Evolutionary conservation across 1,140 invertebrate genomes (phyloP).

Genomic region (Carposina sasakii): DNA sequence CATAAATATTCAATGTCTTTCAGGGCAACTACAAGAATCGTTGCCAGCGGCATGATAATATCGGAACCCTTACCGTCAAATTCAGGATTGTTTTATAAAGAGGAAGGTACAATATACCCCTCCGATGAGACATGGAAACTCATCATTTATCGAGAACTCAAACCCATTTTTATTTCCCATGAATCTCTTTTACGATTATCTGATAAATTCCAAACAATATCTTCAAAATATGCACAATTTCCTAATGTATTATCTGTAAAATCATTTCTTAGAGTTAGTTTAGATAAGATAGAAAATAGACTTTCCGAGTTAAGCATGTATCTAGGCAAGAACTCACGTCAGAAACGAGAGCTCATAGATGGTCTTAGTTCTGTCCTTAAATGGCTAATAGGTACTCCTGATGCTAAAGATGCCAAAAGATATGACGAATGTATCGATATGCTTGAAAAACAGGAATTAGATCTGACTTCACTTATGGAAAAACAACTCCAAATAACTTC

Average conservation of each 20-base stretch:
- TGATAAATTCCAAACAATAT: slow-evolving; percentile 1
- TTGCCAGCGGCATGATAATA: no score
- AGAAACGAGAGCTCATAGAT: slow-evolving; percentile 3
- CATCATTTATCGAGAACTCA: slow-evolving; percentile 1
- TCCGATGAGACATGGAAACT: slow-evolving; percentile 7
- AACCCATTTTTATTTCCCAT: slow-evolving; percentile 1
- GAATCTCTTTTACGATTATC: background rate
- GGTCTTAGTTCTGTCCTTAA: background rate
- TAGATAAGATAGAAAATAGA: background rate
- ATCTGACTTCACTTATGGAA: no score
- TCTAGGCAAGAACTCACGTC: slow-evolving; percentile 5
- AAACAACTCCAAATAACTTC: slow-evolving; percentile 26
- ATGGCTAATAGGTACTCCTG: slow-evolving; percentile 16
- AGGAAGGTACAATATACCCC: background rate
- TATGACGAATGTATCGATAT: slow-evolving; percentile 27
- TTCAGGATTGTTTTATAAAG: background rate
- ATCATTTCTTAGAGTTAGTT: slow-evolving; percentile 1
- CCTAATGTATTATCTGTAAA: background rate
- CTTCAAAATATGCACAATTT: background rate
- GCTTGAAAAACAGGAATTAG: slow-evolving; percentile 26
- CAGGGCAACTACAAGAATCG: no score
- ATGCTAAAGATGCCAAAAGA: slow-evolving; percentile 26
- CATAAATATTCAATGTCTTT: no score
- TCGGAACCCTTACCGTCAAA: background rate
- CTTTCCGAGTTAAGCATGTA: slow-evolving; percentile 7